A percentile compares a stretch with the other conserved stretches of the same genome.
These are phyloP conservation scores for Toxostoma redivivum DNA, from an alignment of 2,113 vertebrate genomes.

Conservation along the genomic window DNA sequence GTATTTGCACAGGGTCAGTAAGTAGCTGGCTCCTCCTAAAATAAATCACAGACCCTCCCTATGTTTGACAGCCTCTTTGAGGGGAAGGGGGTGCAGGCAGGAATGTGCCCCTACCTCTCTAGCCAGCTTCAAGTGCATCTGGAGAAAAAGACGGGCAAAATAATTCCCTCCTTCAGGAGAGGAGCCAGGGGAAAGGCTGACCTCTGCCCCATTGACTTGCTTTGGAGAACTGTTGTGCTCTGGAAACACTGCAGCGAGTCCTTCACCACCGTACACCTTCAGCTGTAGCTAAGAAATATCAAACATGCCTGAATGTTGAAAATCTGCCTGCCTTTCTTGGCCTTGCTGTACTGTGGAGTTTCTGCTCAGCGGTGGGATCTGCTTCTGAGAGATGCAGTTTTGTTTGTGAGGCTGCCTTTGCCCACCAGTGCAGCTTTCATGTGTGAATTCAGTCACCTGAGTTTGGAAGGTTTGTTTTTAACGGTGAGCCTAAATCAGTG, in stretches of 20 bases:
- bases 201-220: background rate
- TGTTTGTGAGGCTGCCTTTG: background rate
- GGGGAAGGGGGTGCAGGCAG: background rate
- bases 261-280: background rate
- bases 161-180: background rate
- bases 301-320: constrained; percentile 5
- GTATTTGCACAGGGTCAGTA: background rate
- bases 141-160: background rate
- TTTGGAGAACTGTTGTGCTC: background rate
- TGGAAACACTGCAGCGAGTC: background rate
- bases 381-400: background rate
- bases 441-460: background rate
- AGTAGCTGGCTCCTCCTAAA: background rate
- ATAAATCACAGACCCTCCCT: constrained; percentile 22
- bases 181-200: background rate
- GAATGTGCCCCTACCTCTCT: background rate
- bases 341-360: background rate
- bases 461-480: background rate
- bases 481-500: rapidly evolving
- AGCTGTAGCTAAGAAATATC: background rate
- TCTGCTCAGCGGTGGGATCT: background rate
- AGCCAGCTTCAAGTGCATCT: background rate
- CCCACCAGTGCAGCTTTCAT: background rate
- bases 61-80: background rate
- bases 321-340: background rate